Conservation (phyloP, 2,113 vertebrate genomes). For the Oryzias curvinotus region DNA sequence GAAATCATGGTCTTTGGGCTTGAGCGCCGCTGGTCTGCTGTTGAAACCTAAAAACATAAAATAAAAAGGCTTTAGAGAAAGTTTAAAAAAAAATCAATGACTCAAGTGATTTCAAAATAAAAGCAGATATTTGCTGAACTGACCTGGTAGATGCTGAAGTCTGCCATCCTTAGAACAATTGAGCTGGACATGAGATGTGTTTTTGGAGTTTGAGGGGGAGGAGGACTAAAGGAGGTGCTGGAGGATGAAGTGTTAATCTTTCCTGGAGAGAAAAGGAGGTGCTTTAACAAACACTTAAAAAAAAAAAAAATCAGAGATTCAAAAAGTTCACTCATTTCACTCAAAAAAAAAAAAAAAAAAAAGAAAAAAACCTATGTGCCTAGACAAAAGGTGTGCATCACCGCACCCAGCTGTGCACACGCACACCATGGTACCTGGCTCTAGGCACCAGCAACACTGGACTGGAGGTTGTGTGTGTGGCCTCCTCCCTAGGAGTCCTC, state of each 20-base stretch:
- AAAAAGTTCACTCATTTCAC: conserved; percentile 14
- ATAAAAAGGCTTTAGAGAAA: neutral
- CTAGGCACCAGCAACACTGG: conserved; percentile 81
- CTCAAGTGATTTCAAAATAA: neutral
- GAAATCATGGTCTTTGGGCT: conserved; percentile 96
- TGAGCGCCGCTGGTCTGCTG: conserved; percentile 91
- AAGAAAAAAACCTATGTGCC: conserved; percentile 16
- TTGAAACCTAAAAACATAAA: conserved; percentile 84
- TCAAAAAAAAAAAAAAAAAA: conserved; percentile 6
- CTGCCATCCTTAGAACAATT: conserved; percentile 93
- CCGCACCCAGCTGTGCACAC: conserved; percentile 68
- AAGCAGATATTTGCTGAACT: neutral
- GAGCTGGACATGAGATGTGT: conserved; percentile 95
- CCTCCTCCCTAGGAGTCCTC: conserved; percentile 69
- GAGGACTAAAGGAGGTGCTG: conserved; percentile 76
- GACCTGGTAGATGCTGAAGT: conserved; percentile 98
- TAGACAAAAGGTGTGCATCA: conserved; percentile 56
- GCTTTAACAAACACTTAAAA: neutral
- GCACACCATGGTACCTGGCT: conserved; percentile 79
- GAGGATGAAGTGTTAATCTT: conserved; percentile 77
- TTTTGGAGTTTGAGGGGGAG: conserved; percentile 80
- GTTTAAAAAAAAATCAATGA: neutral
- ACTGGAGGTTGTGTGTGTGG: conserved; percentile 57
- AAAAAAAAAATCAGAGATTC: conserved; percentile 4
- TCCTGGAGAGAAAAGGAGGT: conserved; percentile 49